phyloP scores from a whole-genome alignment of 1,140 invertebrate genomes.

The Leguminivora glycinivorella region DNA sequence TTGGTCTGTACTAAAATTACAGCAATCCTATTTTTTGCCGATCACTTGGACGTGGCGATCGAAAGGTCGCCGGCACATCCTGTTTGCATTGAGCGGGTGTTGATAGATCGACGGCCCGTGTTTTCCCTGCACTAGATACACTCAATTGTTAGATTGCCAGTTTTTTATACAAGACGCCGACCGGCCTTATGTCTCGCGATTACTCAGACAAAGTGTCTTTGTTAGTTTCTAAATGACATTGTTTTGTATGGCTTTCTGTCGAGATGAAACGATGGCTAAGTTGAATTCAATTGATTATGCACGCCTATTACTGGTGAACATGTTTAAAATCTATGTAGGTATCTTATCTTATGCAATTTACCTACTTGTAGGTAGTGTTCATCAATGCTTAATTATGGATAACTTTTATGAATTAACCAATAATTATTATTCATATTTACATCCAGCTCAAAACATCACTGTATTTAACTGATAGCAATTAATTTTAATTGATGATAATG shows the following conservation, averaged over 20 bases:
- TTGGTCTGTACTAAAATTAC: background rate
- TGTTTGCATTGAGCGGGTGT: conserved; percentile 33
- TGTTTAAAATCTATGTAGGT: too few relatives aligned
- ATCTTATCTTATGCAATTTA: too few relatives aligned
- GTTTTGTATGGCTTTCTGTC: background rate
- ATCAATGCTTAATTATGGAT: background rate
- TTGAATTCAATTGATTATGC: background rate
- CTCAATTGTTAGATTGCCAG: background rate
- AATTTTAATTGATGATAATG: conserved; percentile 24
- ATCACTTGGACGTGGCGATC: background rate
- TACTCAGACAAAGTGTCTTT: background rate
- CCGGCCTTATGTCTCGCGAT: background rate
- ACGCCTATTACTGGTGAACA: too few relatives aligned
- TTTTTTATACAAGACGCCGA: background rate
- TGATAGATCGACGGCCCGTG: conserved; percentile 32
- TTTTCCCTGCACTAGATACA: conserved; percentile 31
- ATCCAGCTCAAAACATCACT: background rate
- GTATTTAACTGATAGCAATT: conserved; percentile 9
- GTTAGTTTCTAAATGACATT: background rate
- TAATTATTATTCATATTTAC: too few relatives aligned
- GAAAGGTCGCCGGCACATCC: conserved; percentile 32
- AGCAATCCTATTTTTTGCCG: background rate
- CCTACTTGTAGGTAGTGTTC: background rate
- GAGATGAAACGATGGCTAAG: background rate
- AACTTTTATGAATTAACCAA: background rate